Evolutionary conservation across 2,888 invertebrate genomes (phyloP), one percentile per base, ranked within the genome.

Genomic region (Pandemis heparana): DNA sequence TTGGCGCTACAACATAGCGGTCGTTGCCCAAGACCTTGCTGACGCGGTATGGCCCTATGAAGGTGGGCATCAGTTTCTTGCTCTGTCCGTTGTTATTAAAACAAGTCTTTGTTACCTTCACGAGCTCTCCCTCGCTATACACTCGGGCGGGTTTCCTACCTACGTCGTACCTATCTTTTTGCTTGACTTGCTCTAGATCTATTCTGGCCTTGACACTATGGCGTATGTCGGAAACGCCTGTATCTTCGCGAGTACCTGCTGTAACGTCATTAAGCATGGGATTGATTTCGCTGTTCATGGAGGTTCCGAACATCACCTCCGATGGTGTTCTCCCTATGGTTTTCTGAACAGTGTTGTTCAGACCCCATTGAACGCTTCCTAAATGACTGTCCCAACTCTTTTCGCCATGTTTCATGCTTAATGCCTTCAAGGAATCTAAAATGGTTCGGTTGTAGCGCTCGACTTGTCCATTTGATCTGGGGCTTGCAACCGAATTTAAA

Each of bases 31-130:
- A 61, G 10, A 71, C 64, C 43, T 67, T 62, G 0, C 12, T 23
- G 3, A 75, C 67, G 8, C 70, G 56, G 38, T 71, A 76, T 2
- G 75, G 75, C 1, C 75, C 74, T 64, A 71, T 41, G 39, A 68
- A 73, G 4, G 64, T 64, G 1, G 75, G 67, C 56, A 75, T 43
- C 10, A 75, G 73, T 56, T 48, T 39, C 4, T 39, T 39, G 39
- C 39, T 39, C 4, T 39, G 39, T 0, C 39, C 39, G 4, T 39
- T 8, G 38, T 68, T 75, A 10, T 68, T 38, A 38, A 75, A 75
- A 61, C 63, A 39, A 16, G 59, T 59, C 43, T 71, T 75, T 18
- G 71, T 75, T 12, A 75, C 16, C 2, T 23, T 23, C 2, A 23
- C 23, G 1, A 23, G 23, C 1, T 23, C 23, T 1, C 23, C 23